Percentiles rank a stretch among this genome's conserved stretches.
phyloP scores from a whole-genome alignment of 2,888 invertebrate genomes.

The Macrosoma leucophasiata region DNA sequence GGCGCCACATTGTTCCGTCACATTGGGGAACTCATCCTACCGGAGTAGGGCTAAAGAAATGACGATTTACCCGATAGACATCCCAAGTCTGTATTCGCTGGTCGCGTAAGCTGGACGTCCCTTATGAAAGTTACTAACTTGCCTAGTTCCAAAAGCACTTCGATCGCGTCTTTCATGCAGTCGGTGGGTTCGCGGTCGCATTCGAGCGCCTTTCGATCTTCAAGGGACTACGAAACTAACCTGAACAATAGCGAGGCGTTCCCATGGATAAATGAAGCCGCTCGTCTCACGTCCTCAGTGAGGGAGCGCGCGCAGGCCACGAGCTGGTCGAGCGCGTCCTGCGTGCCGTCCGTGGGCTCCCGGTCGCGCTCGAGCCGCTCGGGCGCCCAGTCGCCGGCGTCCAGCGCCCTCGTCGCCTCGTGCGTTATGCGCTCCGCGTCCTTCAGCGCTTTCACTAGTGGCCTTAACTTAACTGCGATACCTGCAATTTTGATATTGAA shows the following conservation, averaged over 20 bases:
- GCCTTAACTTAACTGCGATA: slow-evolving; percentile 82
- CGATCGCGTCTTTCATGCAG: not conserved
- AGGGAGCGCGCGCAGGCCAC: slow-evolving; percentile 90
- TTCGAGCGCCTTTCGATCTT: too few relatives aligned
- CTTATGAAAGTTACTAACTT: too few relatives aligned
- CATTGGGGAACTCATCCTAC: too few relatives aligned
- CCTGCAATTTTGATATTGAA: too few relatives aligned
- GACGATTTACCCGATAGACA: too few relatives aligned
- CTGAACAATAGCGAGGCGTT: slow-evolving; percentile 88
- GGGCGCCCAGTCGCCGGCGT: slow-evolving; percentile 86
- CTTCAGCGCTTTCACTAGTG: slow-evolving; percentile 85
- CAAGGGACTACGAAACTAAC: slow-evolving; percentile 32
- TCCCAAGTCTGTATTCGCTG: too few relatives aligned
- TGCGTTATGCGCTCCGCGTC: slow-evolving; percentile 88
- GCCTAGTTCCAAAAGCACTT: too few relatives aligned
- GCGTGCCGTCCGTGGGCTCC: slow-evolving; percentile 75
- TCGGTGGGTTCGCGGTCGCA: too few relatives aligned
- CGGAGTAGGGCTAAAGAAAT: too few relatives aligned
- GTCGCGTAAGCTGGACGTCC: too few relatives aligned
- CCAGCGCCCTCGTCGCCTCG: slow-evolving; percentile 83
- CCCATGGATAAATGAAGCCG: slow-evolving; percentile 93
- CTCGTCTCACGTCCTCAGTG: slow-evolving; percentile 91
- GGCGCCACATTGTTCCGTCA: too few relatives aligned
- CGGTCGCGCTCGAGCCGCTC: slow-evolving; percentile 75
- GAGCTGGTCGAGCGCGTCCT: slow-evolving; percentile 91